Percentiles rank a stretch among this genome's conserved stretches.
phyloP scores from a whole-genome alignment of 2,113 vertebrate species.

The Thomomys bottae region DNA sequence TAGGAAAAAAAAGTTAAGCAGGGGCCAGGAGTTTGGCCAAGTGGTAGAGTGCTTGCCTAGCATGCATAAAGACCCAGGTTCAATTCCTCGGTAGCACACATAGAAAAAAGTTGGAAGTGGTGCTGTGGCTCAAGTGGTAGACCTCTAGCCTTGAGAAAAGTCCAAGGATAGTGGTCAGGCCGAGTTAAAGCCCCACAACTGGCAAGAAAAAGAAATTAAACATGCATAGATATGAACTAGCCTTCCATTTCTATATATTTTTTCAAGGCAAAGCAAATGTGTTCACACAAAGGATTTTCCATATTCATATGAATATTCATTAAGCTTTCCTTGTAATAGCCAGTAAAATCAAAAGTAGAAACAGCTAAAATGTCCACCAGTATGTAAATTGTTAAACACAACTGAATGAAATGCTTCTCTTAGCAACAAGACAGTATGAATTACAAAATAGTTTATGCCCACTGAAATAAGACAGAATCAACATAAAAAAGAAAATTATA shows the following conservation, averaged over 20 bases:
- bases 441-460: neutral
- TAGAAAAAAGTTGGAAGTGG: no score
- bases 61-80: no score
- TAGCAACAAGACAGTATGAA: neutral
- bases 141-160: no score
- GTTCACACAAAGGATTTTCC: neutral
- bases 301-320: neutral
- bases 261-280: neutral
- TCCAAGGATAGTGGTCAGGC: no score
- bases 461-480: neutral
- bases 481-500: neutral
- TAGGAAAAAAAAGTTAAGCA: no score
- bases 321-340: neutral
- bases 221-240: neutral
- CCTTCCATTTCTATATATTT: neutral
- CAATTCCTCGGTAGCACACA: no score
- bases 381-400: neutral
- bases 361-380: slow-evolving; percentile 4
- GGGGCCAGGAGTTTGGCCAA: no score
- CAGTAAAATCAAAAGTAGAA: slow-evolving; percentile 18
- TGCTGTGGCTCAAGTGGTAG: no score
- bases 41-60: no score
- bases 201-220: no score
- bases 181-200: no score
- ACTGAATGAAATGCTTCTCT: neutral